Percentiles rank a stretch among this genome's conserved stretches.
Evolutionary conservation across 2,113 vertebrate species (phyloP).

Genomic region (Takifugu flavidus): DNA sequence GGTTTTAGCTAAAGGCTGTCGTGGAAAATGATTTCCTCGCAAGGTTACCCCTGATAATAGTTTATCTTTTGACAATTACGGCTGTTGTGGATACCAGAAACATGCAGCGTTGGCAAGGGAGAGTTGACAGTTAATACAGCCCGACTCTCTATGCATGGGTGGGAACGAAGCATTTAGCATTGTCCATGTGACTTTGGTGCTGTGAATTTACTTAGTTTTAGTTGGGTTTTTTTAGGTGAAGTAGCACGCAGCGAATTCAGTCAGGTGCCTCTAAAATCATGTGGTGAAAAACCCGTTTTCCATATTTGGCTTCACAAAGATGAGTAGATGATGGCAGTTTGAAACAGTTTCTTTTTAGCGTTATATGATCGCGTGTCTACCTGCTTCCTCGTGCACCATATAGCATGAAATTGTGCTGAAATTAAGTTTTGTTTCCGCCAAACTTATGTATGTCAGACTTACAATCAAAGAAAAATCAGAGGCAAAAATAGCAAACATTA

Average conservation of each 20-base stretch:
- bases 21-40: background rate
- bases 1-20: background rate
- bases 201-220: no score
- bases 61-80: constrained; percentile 9
- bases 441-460: no score
- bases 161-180: constrained; percentile 18
- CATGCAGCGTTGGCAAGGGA: constrained; percentile 30
- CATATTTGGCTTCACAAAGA: constrained; percentile 1
- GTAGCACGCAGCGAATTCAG: no score
- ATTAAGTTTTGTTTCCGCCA: no score
- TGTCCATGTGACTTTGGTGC: background rate
- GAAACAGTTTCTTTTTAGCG: background rate
- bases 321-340: constrained; percentile 1
- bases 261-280: background rate
- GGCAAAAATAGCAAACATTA: no score
- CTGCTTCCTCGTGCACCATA: no score
- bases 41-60: constrained; percentile 44
- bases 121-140: constrained; percentile 55
- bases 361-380: no score
- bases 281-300: background rate
- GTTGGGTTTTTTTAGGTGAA: background rate
- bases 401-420: no score
- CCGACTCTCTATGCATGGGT: constrained; percentile 19
- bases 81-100: constrained; percentile 32
- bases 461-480: no score